Conservation (phyloP, 2,888 invertebrate genomes). For the Ophioninae sp. region DNA sequence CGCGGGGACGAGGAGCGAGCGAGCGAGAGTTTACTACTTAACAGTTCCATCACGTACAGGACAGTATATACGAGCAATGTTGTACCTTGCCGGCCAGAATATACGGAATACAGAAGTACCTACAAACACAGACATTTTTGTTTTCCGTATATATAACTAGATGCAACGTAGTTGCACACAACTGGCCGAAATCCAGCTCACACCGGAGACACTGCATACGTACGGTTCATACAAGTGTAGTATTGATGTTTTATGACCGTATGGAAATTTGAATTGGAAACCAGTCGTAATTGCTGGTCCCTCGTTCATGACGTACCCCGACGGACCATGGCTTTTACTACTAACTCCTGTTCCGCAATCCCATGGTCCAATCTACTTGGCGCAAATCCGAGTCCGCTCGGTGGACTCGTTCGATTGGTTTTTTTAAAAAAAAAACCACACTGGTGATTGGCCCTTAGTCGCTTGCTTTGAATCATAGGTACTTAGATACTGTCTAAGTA, state of each 20-base stretch:
- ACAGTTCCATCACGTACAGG: slow-evolving; percentile 56
- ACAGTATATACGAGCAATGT: slow-evolving; percentile 34
- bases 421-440: background rate
- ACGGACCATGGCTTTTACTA: slow-evolving; percentile 35
- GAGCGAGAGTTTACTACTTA: slow-evolving; percentile 52
- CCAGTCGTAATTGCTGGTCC: slow-evolving; percentile 63
- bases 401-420: background rate
- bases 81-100: slow-evolving; percentile 6
- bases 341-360: slow-evolving; percentile 29
- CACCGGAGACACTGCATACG: slow-evolving; percentile 13
- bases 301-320: slow-evolving; percentile 48
- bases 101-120: background rate
- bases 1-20: slow-evolving; percentile 36
- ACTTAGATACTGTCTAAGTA: too few relatives aligned
- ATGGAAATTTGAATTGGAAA: slow-evolving; percentile 65
- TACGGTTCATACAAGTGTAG: slow-evolving; percentile 46
- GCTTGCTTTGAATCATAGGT: too few relatives aligned
- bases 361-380: slow-evolving; percentile 49
- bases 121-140: too few relatives aligned
- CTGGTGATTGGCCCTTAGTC: too few relatives aligned
- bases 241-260: slow-evolving; percentile 62
- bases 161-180: slow-evolving; percentile 32
- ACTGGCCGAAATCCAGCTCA: slow-evolving; percentile 42
- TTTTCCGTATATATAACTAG: slow-evolving; percentile 4
- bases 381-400: background rate